Base-by-base conservation (phyloP, 2,113 vertebrate genomes). In the Hyperoodon ampullatus region DNA sequence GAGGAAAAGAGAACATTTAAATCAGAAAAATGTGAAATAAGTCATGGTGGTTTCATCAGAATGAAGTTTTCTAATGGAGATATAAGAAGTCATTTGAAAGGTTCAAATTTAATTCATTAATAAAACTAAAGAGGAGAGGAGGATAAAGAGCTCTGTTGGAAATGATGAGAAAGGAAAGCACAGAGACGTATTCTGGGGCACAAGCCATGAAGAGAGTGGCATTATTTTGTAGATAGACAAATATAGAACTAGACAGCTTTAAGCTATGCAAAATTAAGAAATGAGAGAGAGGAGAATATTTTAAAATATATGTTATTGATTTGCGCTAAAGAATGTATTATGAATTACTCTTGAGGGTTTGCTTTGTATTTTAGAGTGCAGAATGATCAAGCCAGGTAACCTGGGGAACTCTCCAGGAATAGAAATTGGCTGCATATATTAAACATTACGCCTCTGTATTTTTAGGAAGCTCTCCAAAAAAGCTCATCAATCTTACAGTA, bases 381-480 rank as follows among this genome's bases (percentile, higher is more conserved):
- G 47, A 74, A 63, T 91, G 66, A 95, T 80, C 88, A 92, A 94
- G 24, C 33, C 68, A 96, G 50, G 39, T 94, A 88, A 85, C 58
- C 58, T 94, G 90, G 86, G 44, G 39, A 63, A 90, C 4, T 78
- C 6, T 1, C n/a, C 68, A 93, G 65, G 15, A 65, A 93, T 53
- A 92, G 84, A 96, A 89, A 78, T 82, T 86, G 75, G 26, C 42
- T 53, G 35, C 28, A 78, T 83, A 66, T 93, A 91, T 96, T 94
- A 91, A 91, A 86, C 2, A 92, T 42, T n/a, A 44, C 4, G 8
- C 70, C n/a, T 92, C 83, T 87, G 16, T 87, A 90, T 35, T 86
- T 92, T 92, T 95, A 96, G 78, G 83, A 97, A 83, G 42, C 28
- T 81, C n/a, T 95, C 58, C 23, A 66, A 21, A 96, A 94, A 47